Conservation (phyloP, 1,140 invertebrate genomes). For the Nilaparvata lugens region DNA sequence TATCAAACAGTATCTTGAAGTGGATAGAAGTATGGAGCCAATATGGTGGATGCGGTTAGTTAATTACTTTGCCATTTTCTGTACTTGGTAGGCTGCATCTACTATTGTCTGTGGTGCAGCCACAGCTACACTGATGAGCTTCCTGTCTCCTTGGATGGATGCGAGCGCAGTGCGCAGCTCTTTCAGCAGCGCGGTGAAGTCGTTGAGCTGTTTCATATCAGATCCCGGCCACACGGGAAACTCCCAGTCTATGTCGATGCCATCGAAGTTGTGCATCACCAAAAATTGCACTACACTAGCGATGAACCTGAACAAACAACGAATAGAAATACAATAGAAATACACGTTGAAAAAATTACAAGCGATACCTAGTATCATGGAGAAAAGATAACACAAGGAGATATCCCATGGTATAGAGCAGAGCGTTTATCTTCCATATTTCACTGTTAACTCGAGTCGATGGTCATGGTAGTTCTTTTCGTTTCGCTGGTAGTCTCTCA, state of each 20-base stretch:
- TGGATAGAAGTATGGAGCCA: no score
- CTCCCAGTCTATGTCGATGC: constrained; percentile 5
- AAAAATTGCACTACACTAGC: background rate
- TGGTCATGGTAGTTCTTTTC: no score
- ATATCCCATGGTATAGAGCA: no score
- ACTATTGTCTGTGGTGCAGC: constrained; percentile 60
- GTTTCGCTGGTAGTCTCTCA: no score
- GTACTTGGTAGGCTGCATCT: constrained; percentile 62
- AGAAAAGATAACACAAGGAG: no score
- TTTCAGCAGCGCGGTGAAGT: background rate
- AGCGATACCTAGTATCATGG: no score
- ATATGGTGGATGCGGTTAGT: no score
- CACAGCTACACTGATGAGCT: constrained; percentile 41
- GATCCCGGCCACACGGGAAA: constrained; percentile 1
- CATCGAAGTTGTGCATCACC: background rate
- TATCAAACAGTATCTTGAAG: no score
- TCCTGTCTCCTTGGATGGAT: background rate
- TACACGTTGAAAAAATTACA: background rate
- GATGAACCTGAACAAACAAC: constrained; percentile 2
- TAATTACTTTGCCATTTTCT: constrained; percentile 56
- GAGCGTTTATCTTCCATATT: no score
- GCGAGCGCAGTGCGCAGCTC: constrained; percentile 36
- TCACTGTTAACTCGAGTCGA: no score
- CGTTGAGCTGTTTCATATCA: background rate
- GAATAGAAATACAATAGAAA: background rate